Conservation (phyloP, 2,888 invertebrate species). For the Lithophane socia region DNA sequence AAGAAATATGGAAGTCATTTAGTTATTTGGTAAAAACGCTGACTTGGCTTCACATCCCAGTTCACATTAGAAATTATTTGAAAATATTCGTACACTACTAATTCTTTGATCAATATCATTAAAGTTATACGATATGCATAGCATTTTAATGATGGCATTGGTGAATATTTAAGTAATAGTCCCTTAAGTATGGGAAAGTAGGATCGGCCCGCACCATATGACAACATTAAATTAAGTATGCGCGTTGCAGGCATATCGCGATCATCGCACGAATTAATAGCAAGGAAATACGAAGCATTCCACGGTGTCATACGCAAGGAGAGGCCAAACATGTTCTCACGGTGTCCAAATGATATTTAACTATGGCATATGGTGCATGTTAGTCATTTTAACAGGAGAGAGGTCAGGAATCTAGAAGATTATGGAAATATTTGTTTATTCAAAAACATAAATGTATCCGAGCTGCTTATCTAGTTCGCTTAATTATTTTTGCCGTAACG, state of each 20-base stretch:
- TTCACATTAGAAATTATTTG: not conserved
- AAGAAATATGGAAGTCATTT: conserved; percentile 1
- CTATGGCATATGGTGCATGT: conserved; percentile 59
- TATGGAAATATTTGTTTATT: not conserved
- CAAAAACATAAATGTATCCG: conserved; percentile 2
- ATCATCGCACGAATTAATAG: conserved; percentile 88
- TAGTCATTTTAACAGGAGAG: conserved; percentile 33
- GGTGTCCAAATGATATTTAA: conserved; percentile 66
- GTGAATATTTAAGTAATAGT: conserved; percentile 58
- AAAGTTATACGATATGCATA: conserved; percentile 12
- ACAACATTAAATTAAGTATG: conserved; percentile 86
- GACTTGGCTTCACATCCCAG: not conserved
- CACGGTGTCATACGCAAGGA: conserved; percentile 83
- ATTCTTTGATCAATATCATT: conserved; percentile 22
- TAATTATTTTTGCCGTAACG: not conserved
- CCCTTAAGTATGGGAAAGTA: conserved; percentile 80
- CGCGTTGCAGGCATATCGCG: conserved; percentile 83
- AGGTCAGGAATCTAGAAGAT: conserved; percentile 21
- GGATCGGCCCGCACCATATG: conserved; percentile 78
- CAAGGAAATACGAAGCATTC: conserved; percentile 82
- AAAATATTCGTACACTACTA: conserved; percentile 19
- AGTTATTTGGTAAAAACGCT: not conserved
- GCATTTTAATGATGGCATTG: conserved; percentile 45
- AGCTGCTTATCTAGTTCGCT: not conserved
- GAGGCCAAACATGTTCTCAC: conserved; percentile 81